Evolutionary conservation across 1,140 invertebrate genomes (phyloP).

Genomic region (Drosophila pseudoananassae): DNA sequence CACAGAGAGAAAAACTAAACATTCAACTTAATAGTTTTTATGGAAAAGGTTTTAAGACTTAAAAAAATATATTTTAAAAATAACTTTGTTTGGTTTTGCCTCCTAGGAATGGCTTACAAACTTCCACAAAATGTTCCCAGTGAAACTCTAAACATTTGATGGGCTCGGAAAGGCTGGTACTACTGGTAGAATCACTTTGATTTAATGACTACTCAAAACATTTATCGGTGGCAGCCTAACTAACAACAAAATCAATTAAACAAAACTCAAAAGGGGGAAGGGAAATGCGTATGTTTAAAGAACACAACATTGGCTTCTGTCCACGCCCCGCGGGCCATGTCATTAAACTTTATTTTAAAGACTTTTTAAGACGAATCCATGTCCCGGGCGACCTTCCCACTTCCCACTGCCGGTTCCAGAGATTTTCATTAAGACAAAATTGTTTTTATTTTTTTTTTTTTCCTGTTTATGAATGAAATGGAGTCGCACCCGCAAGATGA

Average conservation of each 20-base stretch:
- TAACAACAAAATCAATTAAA: constrained; percentile 66
- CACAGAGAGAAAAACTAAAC: constrained; percentile 4
- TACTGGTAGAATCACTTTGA: constrained; percentile 21
- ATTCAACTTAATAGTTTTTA: too few relatives aligned
- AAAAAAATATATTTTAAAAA: neutral
- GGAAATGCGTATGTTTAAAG: constrained; percentile 10
- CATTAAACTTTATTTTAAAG: constrained; percentile 40
- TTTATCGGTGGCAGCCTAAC: constrained; percentile 39
- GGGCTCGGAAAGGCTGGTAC: constrained; percentile 3
- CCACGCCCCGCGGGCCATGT: constrained; percentile 31
- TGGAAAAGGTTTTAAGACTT: neutral
- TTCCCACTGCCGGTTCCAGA: constrained; percentile 39
- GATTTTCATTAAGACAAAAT: constrained; percentile 64
- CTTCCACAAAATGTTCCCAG: neutral
- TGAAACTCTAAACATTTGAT: neutral
- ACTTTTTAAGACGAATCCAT: constrained; percentile 16
- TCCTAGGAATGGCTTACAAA: neutral
- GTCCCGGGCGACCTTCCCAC: constrained; percentile 47
- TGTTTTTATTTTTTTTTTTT: constrained; percentile 1
- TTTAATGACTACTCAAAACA: constrained; percentile 45
- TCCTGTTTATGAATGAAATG: constrained; percentile 50
- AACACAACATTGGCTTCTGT: constrained; percentile 16
- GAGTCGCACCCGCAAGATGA: constrained; percentile 30
- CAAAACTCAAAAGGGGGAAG: constrained; percentile 24
- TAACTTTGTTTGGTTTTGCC: neutral